phyloP scores from a whole-genome alignment of 2,888 invertebrate genomes.

The Prosopocoilus inquinatus region DNA sequence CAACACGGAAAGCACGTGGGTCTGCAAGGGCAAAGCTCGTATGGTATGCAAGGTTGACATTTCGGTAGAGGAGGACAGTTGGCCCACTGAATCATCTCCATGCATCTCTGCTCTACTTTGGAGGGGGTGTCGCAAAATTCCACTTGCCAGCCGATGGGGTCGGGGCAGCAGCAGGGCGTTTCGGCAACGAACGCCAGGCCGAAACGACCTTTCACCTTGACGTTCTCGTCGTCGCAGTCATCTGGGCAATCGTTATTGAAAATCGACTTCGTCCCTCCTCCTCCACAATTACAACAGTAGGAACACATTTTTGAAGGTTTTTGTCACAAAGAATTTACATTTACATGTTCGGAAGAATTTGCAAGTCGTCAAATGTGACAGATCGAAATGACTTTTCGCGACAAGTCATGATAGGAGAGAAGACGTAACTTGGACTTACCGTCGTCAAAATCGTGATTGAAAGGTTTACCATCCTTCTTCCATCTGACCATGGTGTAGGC shows the following conservation, averaged over 20 bases:
- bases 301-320: constrained; percentile 6
- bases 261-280: not conserved
- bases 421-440: constrained; percentile 9
- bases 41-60: constrained; percentile 25
- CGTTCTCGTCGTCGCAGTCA: constrained; percentile 9
- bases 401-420: not conserved
- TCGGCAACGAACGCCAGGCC: constrained; percentile 43
- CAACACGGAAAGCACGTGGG: constrained; percentile 26
- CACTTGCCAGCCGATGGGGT: constrained; percentile 44
- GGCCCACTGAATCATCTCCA: constrained; percentile 42
- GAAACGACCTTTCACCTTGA: constrained; percentile 39
- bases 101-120: constrained; percentile 38
- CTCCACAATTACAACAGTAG: constrained; percentile 4
- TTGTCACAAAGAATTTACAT: not conserved
- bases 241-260: not conserved
- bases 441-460: constrained; percentile 40
- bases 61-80: constrained; percentile 37
- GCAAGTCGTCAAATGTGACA: too few relatives aligned
- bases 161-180: constrained; percentile 31
- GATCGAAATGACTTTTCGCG: too few relatives aligned
- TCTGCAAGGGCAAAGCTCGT: constrained; percentile 21
- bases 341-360: too few relatives aligned
- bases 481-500: constrained; percentile 63
- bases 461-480: constrained; percentile 64
- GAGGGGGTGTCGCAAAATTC: constrained; percentile 45